Percentiles rank a stretch among this genome's conserved stretches.
phyloP scores from a whole-genome alignment of 2,113 vertebrate species.

The Carassius auratus region DNA sequence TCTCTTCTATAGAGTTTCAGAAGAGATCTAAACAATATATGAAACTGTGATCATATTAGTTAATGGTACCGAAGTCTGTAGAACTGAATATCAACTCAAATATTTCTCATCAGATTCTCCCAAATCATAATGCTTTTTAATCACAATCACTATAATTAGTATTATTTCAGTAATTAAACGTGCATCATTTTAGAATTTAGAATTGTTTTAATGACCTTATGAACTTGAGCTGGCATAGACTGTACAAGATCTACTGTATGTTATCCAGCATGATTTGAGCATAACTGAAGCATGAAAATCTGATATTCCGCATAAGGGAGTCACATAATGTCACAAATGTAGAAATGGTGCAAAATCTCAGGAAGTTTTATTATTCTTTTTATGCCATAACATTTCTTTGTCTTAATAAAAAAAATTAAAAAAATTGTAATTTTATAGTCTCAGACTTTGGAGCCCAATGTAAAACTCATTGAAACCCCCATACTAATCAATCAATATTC shows the following conservation, averaged over 20 bases:
- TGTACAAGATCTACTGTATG: background rate
- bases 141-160: background rate
- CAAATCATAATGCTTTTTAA: background rate
- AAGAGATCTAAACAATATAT: background rate
- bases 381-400: background rate
- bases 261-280: background rate
- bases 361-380: background rate
- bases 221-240: background rate
- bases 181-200: background rate
- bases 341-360: background rate
- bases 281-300: background rate
- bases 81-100: background rate
- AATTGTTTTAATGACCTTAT: background rate
- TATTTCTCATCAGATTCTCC: background rate
- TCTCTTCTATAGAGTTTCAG: background rate
- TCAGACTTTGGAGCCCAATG: background rate
- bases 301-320: background rate
- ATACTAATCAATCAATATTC: background rate
- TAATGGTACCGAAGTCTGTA: background rate
- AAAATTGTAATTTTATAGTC: background rate
- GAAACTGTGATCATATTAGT: background rate
- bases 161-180: background rate
- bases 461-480: background rate
- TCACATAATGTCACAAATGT: background rate
- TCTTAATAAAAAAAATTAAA: background rate